Base-by-base conservation (phyloP, 2,888 invertebrate genomes). In the Ormyrus thymus region DNA sequence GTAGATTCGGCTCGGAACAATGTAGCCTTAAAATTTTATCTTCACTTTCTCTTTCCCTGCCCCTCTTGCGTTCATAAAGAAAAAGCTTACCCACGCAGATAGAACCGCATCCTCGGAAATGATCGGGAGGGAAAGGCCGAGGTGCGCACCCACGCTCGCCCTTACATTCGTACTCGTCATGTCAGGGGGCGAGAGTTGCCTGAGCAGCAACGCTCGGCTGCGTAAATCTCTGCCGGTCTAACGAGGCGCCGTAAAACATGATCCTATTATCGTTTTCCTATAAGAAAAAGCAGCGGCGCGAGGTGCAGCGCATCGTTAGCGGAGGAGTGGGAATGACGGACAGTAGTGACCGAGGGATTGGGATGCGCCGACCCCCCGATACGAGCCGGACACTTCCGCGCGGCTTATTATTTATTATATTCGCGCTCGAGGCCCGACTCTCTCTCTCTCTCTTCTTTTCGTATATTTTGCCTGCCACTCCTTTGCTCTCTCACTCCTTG, bases 191-290 rank as follows among this genome's bases (percentile, higher is more conserved):
- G 50, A 3, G 59, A 4, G 45, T n/a, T 3, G 59, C 55, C n/a
- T 6, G 50, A 58, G 65, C 55, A 48, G 50, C 56, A 65, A 29
- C 1, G 58, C 56, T 59, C 55, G 61, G 55, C 64, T 72, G 76
- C 82, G 86, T 89, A 89, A 89, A 88, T 89, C 89, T 87, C 85
- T 29, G 64, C 43, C 84, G 82, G 84, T 85, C 86, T 89, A 89
- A 89, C 88, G 87, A 89, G 89, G 86, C 86, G 88, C 88, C 89
- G 86, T 89, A 89, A 89, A 89, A 88, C 87, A 88, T 86, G 88
- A 88, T 89, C 87, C 87, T 88, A 89, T 89, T 89, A 89, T 88
- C 87, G 77, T 82, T 82, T 85, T 76, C 83, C 83, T 83, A 81
- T 84, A 83, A 84, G 83, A 84, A 83, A 84, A 85, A 83, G 84